Conservation (phyloP, 2,888 invertebrate species). For the Melanotus villosus region DNA sequence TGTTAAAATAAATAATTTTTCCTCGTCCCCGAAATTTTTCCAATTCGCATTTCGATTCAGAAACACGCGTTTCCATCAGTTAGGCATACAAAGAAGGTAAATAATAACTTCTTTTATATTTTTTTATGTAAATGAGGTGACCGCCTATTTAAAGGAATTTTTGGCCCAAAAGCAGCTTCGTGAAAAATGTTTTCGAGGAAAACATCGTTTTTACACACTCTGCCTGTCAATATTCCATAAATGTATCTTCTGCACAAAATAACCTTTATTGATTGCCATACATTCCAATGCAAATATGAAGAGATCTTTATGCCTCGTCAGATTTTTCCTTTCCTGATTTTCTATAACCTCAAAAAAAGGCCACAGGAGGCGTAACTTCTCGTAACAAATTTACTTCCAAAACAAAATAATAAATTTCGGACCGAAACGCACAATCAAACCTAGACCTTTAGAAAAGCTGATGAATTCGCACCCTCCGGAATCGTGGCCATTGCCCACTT, state of each 20-base stretch:
- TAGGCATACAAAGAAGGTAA: constrained; percentile 10
- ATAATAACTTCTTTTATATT: not conserved
- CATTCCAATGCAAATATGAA: constrained; percentile 35
- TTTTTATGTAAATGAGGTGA: not conserved
- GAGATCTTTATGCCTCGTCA: constrained; percentile 23
- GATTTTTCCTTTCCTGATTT: constrained; percentile 21
- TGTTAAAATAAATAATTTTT: not conserved
- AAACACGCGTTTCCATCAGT: not conserved
- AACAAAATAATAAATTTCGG: constrained; percentile 21
- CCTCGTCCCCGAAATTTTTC: not conserved
- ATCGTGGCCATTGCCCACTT: not conserved
- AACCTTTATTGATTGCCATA: constrained; percentile 33
- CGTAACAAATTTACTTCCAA: constrained; percentile 4
- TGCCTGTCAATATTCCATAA: constrained; percentile 29
- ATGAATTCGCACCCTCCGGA: constrained; percentile 18
- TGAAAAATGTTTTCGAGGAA: constrained; percentile 14
- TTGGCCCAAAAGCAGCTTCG: not conserved
- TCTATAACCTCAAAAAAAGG: not conserved
- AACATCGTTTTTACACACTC: constrained; percentile 13
- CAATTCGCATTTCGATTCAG: not conserved
- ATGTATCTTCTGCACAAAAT: constrained; percentile 32
- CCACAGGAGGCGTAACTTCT: not conserved
- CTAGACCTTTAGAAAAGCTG: constrained; percentile 4
- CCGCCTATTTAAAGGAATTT: not conserved
- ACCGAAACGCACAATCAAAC: constrained; percentile 5